phyloP scores from a whole-genome alignment of 2,113 vertebrate genomes.

The Tetrax tetrax region DNA sequence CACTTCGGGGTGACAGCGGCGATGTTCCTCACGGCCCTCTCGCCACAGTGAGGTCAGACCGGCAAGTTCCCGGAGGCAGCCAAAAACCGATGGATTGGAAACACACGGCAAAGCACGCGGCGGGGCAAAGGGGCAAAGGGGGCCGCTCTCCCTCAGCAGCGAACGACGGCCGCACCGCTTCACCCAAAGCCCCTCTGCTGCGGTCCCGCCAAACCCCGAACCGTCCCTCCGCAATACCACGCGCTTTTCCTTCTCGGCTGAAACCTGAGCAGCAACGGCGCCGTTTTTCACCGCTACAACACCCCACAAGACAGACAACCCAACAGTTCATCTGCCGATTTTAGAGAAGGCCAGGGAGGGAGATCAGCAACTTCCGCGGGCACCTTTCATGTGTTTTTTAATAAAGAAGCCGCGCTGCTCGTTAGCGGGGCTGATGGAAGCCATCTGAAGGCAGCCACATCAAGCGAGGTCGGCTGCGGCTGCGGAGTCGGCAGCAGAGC shows the following conservation, averaged over 20 bases:
- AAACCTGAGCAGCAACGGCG: background rate
- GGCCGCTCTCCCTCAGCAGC: background rate
- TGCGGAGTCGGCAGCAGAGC: background rate
- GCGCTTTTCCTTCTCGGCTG: background rate
- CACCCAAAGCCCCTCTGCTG: background rate
- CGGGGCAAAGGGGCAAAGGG: no score
- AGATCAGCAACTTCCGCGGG: background rate
- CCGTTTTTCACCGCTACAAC: background rate
- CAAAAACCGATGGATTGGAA: constrained; percentile 39
- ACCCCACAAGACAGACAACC: background rate
- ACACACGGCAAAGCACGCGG: background rate
- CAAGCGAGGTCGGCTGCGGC: background rate
- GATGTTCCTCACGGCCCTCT: background rate
- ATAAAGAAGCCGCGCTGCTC: background rate
- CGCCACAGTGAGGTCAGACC: background rate
- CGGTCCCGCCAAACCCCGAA: rapidly evolving
- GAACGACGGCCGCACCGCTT: rapidly evolving
- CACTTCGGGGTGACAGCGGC: no score
- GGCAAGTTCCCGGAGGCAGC: background rate
- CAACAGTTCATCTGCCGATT: background rate
- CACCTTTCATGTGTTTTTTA: background rate
- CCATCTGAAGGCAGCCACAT: background rate
- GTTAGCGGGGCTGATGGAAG: background rate
- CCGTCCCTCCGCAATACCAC: background rate
- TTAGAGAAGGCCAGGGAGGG: background rate